Conservation (phyloP, 2,888 invertebrate genomes). For the Spodoptera exigua region DNA sequence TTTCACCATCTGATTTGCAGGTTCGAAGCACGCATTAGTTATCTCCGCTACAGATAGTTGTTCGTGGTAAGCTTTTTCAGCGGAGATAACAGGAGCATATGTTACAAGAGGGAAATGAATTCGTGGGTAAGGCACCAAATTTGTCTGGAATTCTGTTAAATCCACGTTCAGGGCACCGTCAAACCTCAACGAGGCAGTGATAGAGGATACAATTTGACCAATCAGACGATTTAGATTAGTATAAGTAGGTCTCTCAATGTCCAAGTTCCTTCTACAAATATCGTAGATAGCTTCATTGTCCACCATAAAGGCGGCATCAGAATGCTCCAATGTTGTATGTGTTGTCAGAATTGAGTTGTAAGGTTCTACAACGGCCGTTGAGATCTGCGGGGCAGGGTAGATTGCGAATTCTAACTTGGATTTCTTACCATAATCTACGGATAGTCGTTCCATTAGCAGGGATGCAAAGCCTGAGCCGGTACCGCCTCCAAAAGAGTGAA, state of each 20-base stretch:
- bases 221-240: slow-evolving; percentile 98
- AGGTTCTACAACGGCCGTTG: slow-evolving; percentile 97
- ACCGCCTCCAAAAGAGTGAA: slow-evolving; percentile 98
- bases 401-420: slow-evolving; percentile 98
- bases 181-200: slow-evolving; percentile 97
- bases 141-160: slow-evolving; percentile 97
- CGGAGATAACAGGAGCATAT: slow-evolving; percentile 97
- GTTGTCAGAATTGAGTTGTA: slow-evolving; percentile 99
- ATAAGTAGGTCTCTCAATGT: slow-evolving; percentile 98
- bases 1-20: slow-evolving; percentile 98
- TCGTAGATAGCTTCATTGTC: slow-evolving; percentile 97
- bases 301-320: slow-evolving; percentile 98
- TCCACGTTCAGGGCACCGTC: slow-evolving; percentile 97
- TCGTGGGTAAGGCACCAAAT: slow-evolving; percentile 97
- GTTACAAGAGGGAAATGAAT: slow-evolving; percentile 98
- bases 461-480: slow-evolving; percentile 98
- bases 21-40: slow-evolving; percentile 98
- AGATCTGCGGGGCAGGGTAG: slow-evolving; percentile 97
- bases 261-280: slow-evolving; percentile 97
- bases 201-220: slow-evolving; percentile 97
- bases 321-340: slow-evolving; percentile 97
- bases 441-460: slow-evolving; percentile 97
- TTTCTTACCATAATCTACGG: slow-evolving; percentile 98
- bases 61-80: slow-evolving; percentile 98
- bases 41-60: slow-evolving; percentile 97